A percentile compares a stretch with the other conserved stretches of the same genome.
phyloP scores from a whole-genome alignment of 2,888 invertebrate species.

The Polymixis flavicincta region DNA sequence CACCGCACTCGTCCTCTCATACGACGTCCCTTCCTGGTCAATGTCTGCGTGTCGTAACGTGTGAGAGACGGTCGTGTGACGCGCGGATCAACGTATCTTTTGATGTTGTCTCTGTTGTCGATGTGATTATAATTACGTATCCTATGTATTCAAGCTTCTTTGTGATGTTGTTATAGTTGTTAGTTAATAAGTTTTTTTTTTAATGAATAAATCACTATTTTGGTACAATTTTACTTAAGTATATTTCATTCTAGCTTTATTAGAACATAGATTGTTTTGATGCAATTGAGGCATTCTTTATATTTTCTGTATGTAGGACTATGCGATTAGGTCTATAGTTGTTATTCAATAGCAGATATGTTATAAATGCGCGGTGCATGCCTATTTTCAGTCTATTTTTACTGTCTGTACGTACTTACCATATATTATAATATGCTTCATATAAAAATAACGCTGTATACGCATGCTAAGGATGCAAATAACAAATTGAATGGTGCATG shows the following conservation, averaged over 20 bases:
- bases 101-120: slow-evolving; percentile 78
- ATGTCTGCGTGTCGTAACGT: neutral
- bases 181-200: slow-evolving; percentile 10
- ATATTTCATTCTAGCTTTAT: slow-evolving; percentile 51
- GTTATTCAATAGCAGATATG: neutral
- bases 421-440: slow-evolving; percentile 38
- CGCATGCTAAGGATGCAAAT: slow-evolving; percentile 51
- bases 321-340: slow-evolving; percentile 2
- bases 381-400: slow-evolving; percentile 39
- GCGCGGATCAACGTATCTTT: slow-evolving; percentile 56
- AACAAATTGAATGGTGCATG: slow-evolving; percentile 52
- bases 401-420: slow-evolving; percentile 30
- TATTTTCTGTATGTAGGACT: neutral
- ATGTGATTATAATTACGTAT: slow-evolving; percentile 61
- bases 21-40: neutral
- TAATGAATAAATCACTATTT: slow-evolving; percentile 39
- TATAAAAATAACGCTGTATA: slow-evolving; percentile 18
- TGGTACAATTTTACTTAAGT: slow-evolving; percentile 3
- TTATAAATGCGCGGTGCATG: slow-evolving; percentile 40
- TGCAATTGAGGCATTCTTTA: neutral
- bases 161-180: slow-evolving; percentile 44
- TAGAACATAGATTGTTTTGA: slow-evolving; percentile 28
- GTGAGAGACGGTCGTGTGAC: slow-evolving; percentile 9
- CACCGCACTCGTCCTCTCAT: neutral
- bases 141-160: slow-evolving; percentile 52